These are phyloP conservation scores for Cherax quadricarinatus DNA, from an alignment of 1,140 invertebrate species.

Conservation along the genomic window DNA sequence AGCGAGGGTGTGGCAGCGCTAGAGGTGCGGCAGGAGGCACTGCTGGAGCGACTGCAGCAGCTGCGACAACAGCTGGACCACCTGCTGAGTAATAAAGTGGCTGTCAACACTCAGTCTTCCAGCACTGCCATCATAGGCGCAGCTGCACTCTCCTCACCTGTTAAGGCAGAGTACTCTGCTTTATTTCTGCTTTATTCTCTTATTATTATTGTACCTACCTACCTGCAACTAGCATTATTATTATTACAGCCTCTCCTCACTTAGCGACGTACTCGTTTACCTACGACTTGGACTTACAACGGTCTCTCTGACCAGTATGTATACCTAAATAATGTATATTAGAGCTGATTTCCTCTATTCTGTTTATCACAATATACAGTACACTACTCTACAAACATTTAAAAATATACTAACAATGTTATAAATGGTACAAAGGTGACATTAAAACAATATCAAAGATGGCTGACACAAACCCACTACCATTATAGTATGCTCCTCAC, in stretches of 20 bases:
- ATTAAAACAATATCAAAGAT: too few relatives aligned
- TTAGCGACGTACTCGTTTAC: too few relatives aligned
- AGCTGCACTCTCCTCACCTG: not conserved
- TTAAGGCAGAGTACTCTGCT: not conserved
- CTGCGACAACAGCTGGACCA: constrained; percentile 5
- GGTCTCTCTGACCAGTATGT: too few relatives aligned
- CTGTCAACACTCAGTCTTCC: not conserved
- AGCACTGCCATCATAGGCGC: not conserved
- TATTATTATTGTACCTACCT: not conserved
- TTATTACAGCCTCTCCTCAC: not conserved
- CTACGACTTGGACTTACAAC: too few relatives aligned
- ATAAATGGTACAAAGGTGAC: too few relatives aligned
- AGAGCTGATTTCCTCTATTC: too few relatives aligned
- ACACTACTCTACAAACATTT: too few relatives aligned
- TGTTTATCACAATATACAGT: too few relatives aligned
- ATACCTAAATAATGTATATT: too few relatives aligned
- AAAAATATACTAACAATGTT: too few relatives aligned
- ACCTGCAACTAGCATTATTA: not conserved
- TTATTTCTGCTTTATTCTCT: not conserved
- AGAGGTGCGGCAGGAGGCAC: constrained; percentile 14
- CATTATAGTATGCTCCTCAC: too few relatives aligned
- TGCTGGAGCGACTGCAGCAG: not conserved
- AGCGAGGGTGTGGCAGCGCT: not conserved
- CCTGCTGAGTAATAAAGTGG: not conserved
- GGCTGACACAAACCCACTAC: too few relatives aligned